Conservation (phyloP, 2,888 invertebrate species). For the Eupithecia tripunctaria region DNA sequence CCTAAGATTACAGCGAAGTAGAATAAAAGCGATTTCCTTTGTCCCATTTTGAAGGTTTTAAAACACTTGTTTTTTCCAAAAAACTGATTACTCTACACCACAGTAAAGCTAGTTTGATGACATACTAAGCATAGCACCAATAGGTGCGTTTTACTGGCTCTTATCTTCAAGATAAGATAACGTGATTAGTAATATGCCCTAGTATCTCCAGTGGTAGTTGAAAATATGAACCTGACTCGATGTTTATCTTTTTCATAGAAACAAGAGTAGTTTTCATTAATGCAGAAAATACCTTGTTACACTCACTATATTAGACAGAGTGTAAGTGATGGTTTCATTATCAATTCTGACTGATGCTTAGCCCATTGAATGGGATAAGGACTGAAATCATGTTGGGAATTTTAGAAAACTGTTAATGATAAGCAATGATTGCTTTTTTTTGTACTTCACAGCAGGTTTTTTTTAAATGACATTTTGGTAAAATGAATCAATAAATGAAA, state of each 20-base stretch:
- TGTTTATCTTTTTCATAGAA: slow-evolving; percentile 38
- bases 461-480: too few species aligned
- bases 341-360: background rate
- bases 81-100: slow-evolving; percentile 43
- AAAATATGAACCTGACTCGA: slow-evolving; percentile 40
- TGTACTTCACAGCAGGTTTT: too few species aligned
- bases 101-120: slow-evolving; percentile 51
- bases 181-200: slow-evolving; percentile 62
- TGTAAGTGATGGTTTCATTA: background rate
- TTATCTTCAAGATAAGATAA: slow-evolving; percentile 79
- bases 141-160: slow-evolving; percentile 62
- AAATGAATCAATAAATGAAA: background rate
- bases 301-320: background rate
- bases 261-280: background rate
- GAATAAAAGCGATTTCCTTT: slow-evolving; percentile 72
- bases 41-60: slow-evolving; percentile 67
- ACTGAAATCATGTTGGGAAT: too few species aligned
- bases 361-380: too few species aligned
- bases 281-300: background rate
- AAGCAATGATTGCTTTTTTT: too few species aligned
- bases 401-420: too few species aligned
- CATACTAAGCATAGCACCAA: slow-evolving; percentile 55
- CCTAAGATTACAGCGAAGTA: slow-evolving; percentile 82
- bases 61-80: slow-evolving; percentile 42
- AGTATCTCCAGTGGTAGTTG: slow-evolving; percentile 31